Evolutionary conservation across 30 jellyfish, hydroid and myxozoan species (phyloP).

Genomic region (Hydractinia symbiolongicarpus): DNA sequence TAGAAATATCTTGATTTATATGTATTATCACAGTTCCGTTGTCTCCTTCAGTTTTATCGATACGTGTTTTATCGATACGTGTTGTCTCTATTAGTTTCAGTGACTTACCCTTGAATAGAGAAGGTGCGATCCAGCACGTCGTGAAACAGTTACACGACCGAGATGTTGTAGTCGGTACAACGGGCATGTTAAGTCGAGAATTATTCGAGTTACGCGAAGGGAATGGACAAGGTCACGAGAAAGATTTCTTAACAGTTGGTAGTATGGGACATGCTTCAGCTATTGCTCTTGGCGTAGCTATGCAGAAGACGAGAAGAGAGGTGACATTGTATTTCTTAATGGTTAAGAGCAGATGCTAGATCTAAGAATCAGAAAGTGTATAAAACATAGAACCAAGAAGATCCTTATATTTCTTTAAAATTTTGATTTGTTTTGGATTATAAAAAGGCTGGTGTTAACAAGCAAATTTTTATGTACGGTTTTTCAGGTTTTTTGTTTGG

Average conservation of each 20-base stretch:
- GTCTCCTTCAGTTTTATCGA: too few relatives aligned
- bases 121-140: constrained; percentile 62
- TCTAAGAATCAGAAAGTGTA: too few relatives aligned
- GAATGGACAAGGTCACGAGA: constrained; percentile 91
- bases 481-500: constrained; percentile 97
- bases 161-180: constrained; percentile 96
- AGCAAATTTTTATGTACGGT: too few relatives aligned
- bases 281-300: constrained; percentile 90
- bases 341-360: too few relatives aligned
- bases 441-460: too few relatives aligned
- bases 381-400: too few relatives aligned
- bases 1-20: too few relatives aligned
- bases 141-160: constrained; percentile 84
- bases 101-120: constrained; percentile 77
- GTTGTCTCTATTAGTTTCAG: constrained; percentile 1
- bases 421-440: too few relatives aligned
- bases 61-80: too few relatives aligned
- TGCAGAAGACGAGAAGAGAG: constrained; percentile 86
- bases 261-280: constrained; percentile 99
- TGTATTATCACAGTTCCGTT: too few relatives aligned
- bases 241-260: constrained; percentile 93
- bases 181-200: constrained; percentile 98
- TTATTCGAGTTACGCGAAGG: constrained; percentile 82
- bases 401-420: too few relatives aligned
- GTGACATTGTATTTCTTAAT: constrained; percentile 13